A percentile compares a stretch with the other conserved stretches of the same genome.
Evolutionary conservation across 2,888 invertebrate genomes (phyloP).

Genomic region (Chloromyia formosa): DNA sequence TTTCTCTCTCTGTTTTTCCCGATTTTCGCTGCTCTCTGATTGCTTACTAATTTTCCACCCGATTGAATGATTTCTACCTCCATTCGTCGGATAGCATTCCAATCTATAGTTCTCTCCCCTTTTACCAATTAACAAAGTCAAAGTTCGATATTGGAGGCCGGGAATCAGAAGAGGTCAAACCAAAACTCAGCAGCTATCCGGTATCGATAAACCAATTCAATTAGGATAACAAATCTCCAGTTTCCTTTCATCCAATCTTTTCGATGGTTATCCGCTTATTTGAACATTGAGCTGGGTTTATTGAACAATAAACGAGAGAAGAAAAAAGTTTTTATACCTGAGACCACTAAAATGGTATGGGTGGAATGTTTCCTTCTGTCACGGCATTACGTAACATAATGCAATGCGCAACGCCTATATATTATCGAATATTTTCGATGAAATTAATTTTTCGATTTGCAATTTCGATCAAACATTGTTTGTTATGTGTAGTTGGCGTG

Average conservation of each 20-base stretch:
- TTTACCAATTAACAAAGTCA: slow-evolving; percentile 7
- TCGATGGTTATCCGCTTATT: slow-evolving; percentile 36
- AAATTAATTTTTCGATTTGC: too few species aligned
- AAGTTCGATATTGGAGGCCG: too few species aligned
- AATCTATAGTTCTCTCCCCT: background rate
- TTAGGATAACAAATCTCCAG: background rate
- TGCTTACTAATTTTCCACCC: background rate
- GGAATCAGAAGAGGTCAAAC: background rate
- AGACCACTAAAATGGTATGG: too few species aligned
- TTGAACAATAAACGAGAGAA: background rate
- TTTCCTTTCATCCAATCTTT: background rate
- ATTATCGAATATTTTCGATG: too few species aligned
- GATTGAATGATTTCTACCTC: too few species aligned
- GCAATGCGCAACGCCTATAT: too few species aligned
- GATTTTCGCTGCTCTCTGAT: background rate
- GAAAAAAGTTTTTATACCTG: too few species aligned
- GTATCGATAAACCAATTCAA: background rate
- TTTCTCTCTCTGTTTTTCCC: background rate
- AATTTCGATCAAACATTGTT: too few species aligned
- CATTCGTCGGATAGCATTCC: too few species aligned
- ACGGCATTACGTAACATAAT: too few species aligned
- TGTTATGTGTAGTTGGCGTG: too few species aligned
- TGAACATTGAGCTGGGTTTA: slow-evolving; percentile 22
- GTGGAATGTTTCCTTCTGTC: too few species aligned
- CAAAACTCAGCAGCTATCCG: background rate